Evolutionary conservation across 2,888 invertebrate species (phyloP).

Genomic region (Notodonta dromedarius): DNA sequence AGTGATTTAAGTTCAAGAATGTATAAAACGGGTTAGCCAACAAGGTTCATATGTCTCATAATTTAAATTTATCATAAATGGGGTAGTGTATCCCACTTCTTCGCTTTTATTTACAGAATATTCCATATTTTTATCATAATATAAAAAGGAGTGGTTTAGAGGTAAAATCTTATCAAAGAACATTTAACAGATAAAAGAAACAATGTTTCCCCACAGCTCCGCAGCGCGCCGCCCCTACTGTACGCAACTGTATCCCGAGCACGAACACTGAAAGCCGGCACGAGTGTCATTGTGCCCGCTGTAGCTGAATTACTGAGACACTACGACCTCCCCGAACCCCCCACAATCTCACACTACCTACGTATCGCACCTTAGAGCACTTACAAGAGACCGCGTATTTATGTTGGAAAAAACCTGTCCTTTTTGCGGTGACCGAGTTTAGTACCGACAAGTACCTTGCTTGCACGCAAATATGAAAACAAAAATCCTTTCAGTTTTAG

Average conservation of each 20-base stretch:
- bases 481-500: too few relatives aligned
- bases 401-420: constrained; percentile 1
- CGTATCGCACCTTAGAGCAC: constrained; percentile 6
- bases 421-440: neutral
- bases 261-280: constrained; percentile 38
- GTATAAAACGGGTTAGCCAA: too few relatives aligned
- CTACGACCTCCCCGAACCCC: constrained; percentile 57
- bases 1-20: too few relatives aligned
- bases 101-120: too few relatives aligned
- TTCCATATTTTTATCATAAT: too few relatives aligned
- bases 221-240: constrained; percentile 3
- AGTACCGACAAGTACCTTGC: neutral
- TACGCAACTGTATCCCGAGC: constrained; percentile 31
- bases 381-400: constrained; percentile 6
- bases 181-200: constrained; percentile 4
- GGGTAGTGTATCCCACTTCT: too few relatives aligned
- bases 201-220: constrained; percentile 13
- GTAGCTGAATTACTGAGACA: constrained; percentile 65
- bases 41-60: too few relatives aligned
- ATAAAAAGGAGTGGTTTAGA: too few relatives aligned
- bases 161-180: neutral
- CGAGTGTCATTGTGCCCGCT: constrained; percentile 55
- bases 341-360: constrained; percentile 41
- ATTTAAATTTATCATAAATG: too few relatives aligned
- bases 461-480: neutral